A percentile compares a stretch with the other conserved stretches of the same genome.
Evolutionary conservation across 1,140 invertebrate species (phyloP).

Genomic region (Trachymyrmex cornetzi): DNA sequence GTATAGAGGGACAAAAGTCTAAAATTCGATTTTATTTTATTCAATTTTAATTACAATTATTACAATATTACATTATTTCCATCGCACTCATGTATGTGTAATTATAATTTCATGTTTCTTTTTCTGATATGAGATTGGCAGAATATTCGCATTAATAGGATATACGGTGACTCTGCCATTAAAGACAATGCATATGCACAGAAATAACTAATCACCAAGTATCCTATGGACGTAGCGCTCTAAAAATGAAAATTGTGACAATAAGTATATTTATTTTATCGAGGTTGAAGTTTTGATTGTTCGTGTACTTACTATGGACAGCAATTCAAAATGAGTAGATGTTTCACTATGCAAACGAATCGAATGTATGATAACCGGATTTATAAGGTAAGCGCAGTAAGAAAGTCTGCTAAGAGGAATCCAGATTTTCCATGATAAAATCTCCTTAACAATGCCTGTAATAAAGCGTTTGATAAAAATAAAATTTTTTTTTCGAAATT

Average conservation of each 20-base stretch:
- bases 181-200: constrained; percentile 77
- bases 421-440: constrained; percentile 84
- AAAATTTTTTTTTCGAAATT: constrained; percentile 25
- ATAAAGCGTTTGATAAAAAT: constrained; percentile 33
- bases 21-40: constrained; percentile 23
- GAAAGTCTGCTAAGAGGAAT: constrained; percentile 86
- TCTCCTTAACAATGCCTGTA: constrained; percentile 83
- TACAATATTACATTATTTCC: not conserved
- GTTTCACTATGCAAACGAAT: constrained; percentile 72
- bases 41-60: constrained; percentile 5
- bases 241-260: constrained; percentile 65
- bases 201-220: constrained; percentile 72
- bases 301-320: constrained; percentile 77
- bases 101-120: constrained; percentile 24
- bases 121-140: constrained; percentile 38
- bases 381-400: constrained; percentile 86
- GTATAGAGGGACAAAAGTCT: not conserved
- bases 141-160: constrained; percentile 75
- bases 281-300: not conserved
- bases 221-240: constrained; percentile 72
- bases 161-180: constrained; percentile 81
- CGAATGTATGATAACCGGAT: constrained; percentile 85
- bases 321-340: constrained; percentile 74
- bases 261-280: not conserved
- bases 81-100: not conserved